Evolutionary conservation across 2,797 vertebrate species (phyloP).

Genomic region (Diceros bicornis): DNA sequence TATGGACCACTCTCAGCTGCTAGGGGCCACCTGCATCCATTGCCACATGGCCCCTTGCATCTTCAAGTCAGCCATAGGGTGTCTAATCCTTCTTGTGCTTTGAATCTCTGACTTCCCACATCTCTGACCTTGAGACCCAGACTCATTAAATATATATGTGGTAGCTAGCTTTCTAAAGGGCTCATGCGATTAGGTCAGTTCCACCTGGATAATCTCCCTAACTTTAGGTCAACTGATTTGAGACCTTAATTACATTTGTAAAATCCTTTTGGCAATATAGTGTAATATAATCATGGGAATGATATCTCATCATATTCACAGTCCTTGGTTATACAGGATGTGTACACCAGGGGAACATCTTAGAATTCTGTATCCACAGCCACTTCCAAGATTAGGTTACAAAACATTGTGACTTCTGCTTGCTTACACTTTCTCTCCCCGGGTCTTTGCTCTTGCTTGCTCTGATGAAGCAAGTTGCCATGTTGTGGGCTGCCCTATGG

Average conservation of each 20-base stretch:
- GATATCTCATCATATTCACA: background rate
- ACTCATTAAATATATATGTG: background rate
- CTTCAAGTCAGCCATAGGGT: background rate
- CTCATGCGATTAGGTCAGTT: background rate
- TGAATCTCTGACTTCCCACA: background rate
- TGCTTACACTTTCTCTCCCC: background rate
- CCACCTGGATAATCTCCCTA: background rate
- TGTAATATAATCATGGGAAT: background rate
- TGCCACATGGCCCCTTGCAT: background rate
- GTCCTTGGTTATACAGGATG: background rate
- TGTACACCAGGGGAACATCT: background rate
- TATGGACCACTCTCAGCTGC: background rate
- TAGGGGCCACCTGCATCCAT: too few species aligned
- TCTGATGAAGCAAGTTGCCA: background rate
- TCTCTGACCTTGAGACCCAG: background rate
- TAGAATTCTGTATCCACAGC: background rate
- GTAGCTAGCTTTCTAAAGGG: background rate
- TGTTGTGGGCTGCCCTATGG: background rate
- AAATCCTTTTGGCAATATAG: background rate
- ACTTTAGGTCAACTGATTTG: background rate
- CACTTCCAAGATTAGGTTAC: background rate
- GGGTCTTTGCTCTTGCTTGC: background rate
- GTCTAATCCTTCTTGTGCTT: background rate
- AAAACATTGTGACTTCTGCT: background rate
- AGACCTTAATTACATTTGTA: background rate